A percentile compares a stretch with the other conserved stretches of the same genome.
These are phyloP conservation scores for Zosterops pallidus DNA, from an alignment of 2,113 vertebrate species.

Conservation along the genomic window DNA sequence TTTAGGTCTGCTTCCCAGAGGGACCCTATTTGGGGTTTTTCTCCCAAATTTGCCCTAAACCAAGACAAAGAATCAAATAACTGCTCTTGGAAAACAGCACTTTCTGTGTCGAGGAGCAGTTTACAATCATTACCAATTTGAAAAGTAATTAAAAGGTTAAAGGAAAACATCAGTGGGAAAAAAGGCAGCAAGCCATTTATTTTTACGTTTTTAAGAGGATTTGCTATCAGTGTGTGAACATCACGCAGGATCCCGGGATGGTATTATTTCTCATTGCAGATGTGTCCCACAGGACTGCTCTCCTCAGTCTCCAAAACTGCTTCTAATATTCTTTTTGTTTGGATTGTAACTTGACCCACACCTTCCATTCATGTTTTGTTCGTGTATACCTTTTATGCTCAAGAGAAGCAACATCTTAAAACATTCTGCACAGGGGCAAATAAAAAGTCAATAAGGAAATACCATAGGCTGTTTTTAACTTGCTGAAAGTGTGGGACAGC, in stretches of 20 bases:
- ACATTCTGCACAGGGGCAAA: constrained; percentile 57
- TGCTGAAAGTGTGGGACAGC: constrained; percentile 63
- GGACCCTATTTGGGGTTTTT: too few relatives aligned
- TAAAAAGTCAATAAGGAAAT: constrained; percentile 76
- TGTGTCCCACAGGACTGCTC: background rate
- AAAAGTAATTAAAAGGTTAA: constrained; percentile 62
- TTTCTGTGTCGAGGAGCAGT: background rate
- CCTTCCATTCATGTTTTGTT: constrained; percentile 23
- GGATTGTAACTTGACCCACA: constrained; percentile 12
- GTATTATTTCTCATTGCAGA: background rate
- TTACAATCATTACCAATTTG: constrained; percentile 40
- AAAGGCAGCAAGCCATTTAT: background rate
- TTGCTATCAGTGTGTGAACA: background rate
- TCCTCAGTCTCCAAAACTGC: constrained; percentile 40
- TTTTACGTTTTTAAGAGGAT: background rate
- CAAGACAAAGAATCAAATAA: background rate
- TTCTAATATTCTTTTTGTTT: constrained; percentile 63
- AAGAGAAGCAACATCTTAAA: constrained; percentile 58
- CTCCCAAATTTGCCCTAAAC: too few relatives aligned
- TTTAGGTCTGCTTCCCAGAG: too few relatives aligned
- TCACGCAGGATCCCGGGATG: background rate
- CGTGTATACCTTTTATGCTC: constrained; percentile 36
- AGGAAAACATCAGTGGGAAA: constrained; percentile 33
- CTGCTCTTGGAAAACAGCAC: background rate
- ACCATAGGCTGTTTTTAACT: constrained; percentile 69